Evolutionary conservation across 2,113 vertebrate species (phyloP).

Genomic region (Cottus gobio): DNA sequence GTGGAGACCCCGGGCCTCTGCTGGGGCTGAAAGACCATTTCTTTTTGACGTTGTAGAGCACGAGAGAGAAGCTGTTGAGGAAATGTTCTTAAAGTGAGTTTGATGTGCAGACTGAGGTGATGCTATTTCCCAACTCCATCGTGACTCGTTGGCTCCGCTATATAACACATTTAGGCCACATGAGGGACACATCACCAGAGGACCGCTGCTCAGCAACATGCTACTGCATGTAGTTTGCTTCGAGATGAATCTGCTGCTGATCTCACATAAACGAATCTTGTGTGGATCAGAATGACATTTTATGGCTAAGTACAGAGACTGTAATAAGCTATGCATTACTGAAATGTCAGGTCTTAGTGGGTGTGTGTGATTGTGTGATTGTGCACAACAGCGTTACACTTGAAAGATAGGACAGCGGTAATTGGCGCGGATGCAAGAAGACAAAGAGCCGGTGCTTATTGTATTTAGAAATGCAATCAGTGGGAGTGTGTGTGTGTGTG

Average conservation of each 20-base stretch:
- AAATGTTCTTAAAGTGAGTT: background rate
- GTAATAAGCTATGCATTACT: background rate
- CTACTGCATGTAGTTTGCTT: background rate
- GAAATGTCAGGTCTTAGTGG: conserved; percentile 18
- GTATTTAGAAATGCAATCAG: conserved; percentile 17
- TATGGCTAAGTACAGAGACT: background rate
- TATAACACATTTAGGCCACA: background rate
- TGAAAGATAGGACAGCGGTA: background rate
- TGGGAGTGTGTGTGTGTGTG: conserved; percentile 2
- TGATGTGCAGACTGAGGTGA: background rate
- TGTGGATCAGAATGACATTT: background rate
- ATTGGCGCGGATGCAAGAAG: background rate
- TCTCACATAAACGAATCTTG: background rate
- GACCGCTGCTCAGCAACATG: background rate
- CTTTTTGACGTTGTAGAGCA: background rate
- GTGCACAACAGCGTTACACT: conserved; percentile 9
- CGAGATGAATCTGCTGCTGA: too few species aligned
- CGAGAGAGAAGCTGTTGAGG: background rate
- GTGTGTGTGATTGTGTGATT: conserved; percentile 17
- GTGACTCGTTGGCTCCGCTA: background rate
- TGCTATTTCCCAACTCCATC: background rate
- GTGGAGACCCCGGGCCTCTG: background rate
- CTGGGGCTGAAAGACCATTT: background rate
- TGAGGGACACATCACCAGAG: background rate
- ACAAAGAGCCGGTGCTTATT: background rate